These are phyloP conservation scores for Drosophila meridionalis DNA, from an alignment of 2,888 invertebrate genomes.

Conservation along the genomic window DNA sequence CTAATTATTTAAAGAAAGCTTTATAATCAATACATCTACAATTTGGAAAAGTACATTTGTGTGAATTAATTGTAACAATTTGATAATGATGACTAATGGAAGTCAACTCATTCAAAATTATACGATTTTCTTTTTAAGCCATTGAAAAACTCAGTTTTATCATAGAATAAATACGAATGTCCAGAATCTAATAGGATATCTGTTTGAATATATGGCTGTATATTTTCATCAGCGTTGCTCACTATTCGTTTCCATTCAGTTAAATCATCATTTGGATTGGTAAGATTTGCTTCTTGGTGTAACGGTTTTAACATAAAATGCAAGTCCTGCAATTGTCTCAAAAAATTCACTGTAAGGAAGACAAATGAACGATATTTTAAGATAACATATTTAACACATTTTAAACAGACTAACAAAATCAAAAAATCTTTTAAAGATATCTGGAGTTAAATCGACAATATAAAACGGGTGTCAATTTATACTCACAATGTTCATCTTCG, in stretches of 20 bases:
- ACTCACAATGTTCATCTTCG: constrained; percentile 73
- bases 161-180: constrained; percentile 12
- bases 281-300: constrained; percentile 60
- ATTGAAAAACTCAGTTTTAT: constrained; percentile 63
- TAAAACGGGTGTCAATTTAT: neutral
- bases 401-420: neutral
- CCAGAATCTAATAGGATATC: constrained; percentile 7
- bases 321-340: constrained; percentile 77
- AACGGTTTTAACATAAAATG: constrained; percentile 78
- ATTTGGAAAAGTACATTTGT: neutral
- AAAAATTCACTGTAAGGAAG: constrained; percentile 67
- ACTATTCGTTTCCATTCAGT: constrained; percentile 73
- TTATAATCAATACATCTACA: neutral
- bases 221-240: constrained; percentile 41
- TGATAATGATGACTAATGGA: neutral
- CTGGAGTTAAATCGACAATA: neutral
- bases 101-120: constrained; percentile 42
- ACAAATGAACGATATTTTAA: too few species aligned
- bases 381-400: neutral
- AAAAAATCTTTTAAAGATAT: neutral
- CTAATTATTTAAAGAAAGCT: neutral
- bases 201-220: constrained; percentile 10
- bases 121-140: constrained; percentile 60
- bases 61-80: neutral
- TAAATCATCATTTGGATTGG: constrained; percentile 64